Evolutionary conservation across 2,888 invertebrate genomes (phyloP), one percentile per base, ranked within the genome.

Genomic region (Monochamus alternatus): DNA sequence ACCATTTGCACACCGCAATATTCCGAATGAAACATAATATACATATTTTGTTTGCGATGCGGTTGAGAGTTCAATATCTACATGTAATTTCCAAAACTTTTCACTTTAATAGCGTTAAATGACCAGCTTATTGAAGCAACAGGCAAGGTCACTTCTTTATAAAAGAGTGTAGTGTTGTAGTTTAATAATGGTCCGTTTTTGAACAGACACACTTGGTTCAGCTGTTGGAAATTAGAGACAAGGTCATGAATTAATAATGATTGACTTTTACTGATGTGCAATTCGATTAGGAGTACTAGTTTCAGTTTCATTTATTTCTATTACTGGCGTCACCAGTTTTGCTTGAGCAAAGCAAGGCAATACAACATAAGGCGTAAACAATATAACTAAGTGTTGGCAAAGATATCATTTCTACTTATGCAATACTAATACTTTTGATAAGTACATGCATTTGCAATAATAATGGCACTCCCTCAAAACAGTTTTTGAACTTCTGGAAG

Each of bases 241-340:
- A 64, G 64, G 64, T 14, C 47, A 30, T 44, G 47, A 64, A 64
- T 64, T 64, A 64, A 4, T 47, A 14, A 64, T 30, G 31, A 64
- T 2, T 64, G 44, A 22, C 47, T 64, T 64, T 47, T 30, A 51
- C 10, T 47, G 22, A 47, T 12, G 12, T 22, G 10, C 51, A 51
- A 51, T 51, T 51, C 12, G 10, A 51, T 10, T n/a, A n/a, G 51
- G 12, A n/a, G 51, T 51, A 51, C 12, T n/a, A 51, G n/a, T 51
- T 51, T 51, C n/a, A n/a, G 10, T 51, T 51, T n/a, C 51, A 9
- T 51, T 51, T 9, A 51, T n/a, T 51, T 38, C 4, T 38, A 1
- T 38, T 38, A 38, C 5, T 38, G 4, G 38, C 2, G 38, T 2
- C 38, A 38, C 38, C 4, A 38, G 5, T 38, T 38, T 38, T 5